Evolutionary conservation across 2,888 invertebrate genomes (phyloP), one percentile per base, ranked within the genome.

Genomic region (Strigamia maritima): DNA sequence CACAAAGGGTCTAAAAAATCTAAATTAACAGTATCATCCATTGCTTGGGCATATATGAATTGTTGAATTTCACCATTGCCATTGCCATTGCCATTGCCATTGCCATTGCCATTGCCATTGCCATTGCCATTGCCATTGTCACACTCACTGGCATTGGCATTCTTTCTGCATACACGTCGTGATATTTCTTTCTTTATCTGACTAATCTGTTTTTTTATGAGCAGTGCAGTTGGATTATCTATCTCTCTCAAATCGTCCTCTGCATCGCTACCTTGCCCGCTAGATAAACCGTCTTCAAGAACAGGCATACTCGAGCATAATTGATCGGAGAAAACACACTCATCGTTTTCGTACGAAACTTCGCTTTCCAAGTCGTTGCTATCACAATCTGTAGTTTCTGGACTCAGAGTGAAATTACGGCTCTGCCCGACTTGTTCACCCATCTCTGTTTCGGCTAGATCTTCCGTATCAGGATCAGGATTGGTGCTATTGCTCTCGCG

Each of bases 341-440:
- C 85, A 80, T 86, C 86, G 79, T 85, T 84, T 82, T 93, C 90
- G 28, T 82, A 80, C 75, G 93, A 93, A 82, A 93, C 91, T 86
- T 94, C 92, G 86, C 93, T 95, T 86, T 94, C 94, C 83, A 94
- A 89, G 85, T 94, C 94, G 85, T 93, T 93, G 81, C 94, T 94
- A 87, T 94, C 95, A 85, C 94, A 94, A 87, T 96, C 96, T 80
- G 95, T 96, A 81, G 94, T 94, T 87, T 95, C 96, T 7, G 95
- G 94, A 60, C 95, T 95, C 80, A 95, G 90, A 28, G 94, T 94
- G 87, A 95, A 95, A 86, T 94, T 94, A 75, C 93, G 90, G 83
- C 92, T 92, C 85, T 92, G 91, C 74, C 91, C 90, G 76, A 90
- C 90, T 84, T 85, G 82, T 85, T 86, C 81, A 84, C 86, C 82